Evolutionary conservation across 2,888 invertebrate species (phyloP).

Genomic region (Callyntrura sp.): DNA sequence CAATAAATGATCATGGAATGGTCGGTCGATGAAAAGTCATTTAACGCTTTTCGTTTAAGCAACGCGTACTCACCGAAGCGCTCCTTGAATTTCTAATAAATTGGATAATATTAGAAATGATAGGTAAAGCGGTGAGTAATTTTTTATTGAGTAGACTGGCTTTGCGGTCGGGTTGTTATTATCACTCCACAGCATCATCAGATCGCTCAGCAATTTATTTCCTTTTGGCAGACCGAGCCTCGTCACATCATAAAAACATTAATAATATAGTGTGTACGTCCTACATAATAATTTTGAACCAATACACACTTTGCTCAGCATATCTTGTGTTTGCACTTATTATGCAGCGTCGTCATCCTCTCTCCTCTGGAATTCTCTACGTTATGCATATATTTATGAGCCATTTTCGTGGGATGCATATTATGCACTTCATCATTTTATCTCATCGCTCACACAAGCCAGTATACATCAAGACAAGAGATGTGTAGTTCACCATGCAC

Average conservation of each 20-base stretch:
- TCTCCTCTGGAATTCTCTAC: too few relatives aligned
- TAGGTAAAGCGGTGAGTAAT: neutral
- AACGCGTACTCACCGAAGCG: neutral
- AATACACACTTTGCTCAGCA: conserved; percentile 8
- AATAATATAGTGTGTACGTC: conserved; percentile 9
- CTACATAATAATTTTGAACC: conserved; percentile 15
- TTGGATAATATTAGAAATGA: conserved; percentile 31
- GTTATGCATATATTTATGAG: conserved; percentile 51
- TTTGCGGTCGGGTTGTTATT: neutral
- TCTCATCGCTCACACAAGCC: neutral
- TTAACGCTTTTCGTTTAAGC: too few relatives aligned
- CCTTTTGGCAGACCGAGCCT: neutral
- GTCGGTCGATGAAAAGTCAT: too few relatives aligned
- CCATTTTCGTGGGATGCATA: conserved; percentile 40
- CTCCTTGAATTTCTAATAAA: conserved; percentile 15
- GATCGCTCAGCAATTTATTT: neutral
- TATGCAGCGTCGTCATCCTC: conserved; percentile 4
- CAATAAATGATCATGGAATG: too few relatives aligned
- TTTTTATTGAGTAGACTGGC: conserved; percentile 15
- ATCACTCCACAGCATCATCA: neutral
- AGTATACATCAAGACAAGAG: neutral
- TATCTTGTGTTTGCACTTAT: neutral
- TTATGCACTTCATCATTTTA: conserved; percentile 2
- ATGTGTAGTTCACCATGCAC: neutral
- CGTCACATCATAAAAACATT: conserved; percentile 22